Base-by-base conservation (phyloP, 2,888 invertebrate genomes). In the Byasa hedistus region DNA sequence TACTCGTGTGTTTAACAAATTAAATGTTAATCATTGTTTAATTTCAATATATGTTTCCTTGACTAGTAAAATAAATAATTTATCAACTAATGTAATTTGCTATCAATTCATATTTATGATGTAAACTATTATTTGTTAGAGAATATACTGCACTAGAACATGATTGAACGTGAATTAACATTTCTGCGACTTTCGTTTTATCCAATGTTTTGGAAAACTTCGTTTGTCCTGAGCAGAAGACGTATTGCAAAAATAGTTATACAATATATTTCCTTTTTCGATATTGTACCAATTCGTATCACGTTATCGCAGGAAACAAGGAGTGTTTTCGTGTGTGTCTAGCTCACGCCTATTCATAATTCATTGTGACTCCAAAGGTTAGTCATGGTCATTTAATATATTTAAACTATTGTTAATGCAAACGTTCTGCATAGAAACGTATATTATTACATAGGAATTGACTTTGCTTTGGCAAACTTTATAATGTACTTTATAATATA, bases 331-430 rank as follows among this genome's bases (percentile, higher is more conserved):
- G 19, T 27, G 17, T 56, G 27, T 56, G 56, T 63, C 68, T 71
- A 70, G 59, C 68, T 71, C 73, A 69, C 69, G 61, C 66, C 71
- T 76, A 78, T 77, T 79, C 76, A 71, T 73, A 66, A 71, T 74
- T 74, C 48, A 48, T 5, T 48, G 48, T 73, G 71, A 68, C 48
- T n/a, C 73, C 70, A 74, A 73, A 77, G 79, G 79, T 69, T n/a
- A 69, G 79, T 78, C 79, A 78, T 69, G 80, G 77, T 73, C 79
- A 68, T 68, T 68, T 70, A 48, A n/a, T 48, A 8, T 48, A 48
- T 48, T n/a, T n/a, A n/a, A n/a, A n/a, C n/a, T 48, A 48, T n/a
- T n/a, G 39, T 48, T 48, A 48, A 19, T 4, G 7, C 19, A 48
- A n/a, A 8, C 10, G 4, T n/a, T n/a, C 48, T 48, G n/a, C 7